These are phyloP conservation scores for Austrolebias charrua DNA, from an alignment of 2,797 vertebrate species.

Conservation along the genomic window DNA sequence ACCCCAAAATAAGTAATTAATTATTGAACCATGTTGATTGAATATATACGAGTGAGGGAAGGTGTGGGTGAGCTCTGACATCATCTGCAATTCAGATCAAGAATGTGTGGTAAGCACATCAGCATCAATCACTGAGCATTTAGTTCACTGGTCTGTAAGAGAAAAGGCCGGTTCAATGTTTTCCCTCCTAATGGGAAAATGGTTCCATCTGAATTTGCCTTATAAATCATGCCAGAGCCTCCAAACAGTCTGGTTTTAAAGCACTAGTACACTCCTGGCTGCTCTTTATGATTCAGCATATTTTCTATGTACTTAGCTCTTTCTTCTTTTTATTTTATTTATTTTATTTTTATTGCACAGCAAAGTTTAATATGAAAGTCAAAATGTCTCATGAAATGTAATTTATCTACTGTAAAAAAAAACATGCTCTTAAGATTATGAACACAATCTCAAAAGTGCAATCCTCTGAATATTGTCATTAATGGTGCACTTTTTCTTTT, in stretches of 20 bases:
- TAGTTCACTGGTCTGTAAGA: slow-evolving; percentile 60
- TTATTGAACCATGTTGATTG: slow-evolving; percentile 31
- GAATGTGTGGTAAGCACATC: slow-evolving; percentile 55
- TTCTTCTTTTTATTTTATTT: slow-evolving; percentile 10
- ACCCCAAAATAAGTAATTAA: slow-evolving; percentile 37
- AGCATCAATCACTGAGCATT: slow-evolving; percentile 67
- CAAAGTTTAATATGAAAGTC: slow-evolving; percentile 25
- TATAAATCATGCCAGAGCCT: slow-evolving; percentile 67
- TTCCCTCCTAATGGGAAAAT: slow-evolving; percentile 72
- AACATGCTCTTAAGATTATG: slow-evolving; percentile 15
- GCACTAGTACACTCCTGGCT: slow-evolving; percentile 20
- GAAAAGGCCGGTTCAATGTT: slow-evolving; percentile 61
- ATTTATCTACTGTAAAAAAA: slow-evolving; percentile 20
- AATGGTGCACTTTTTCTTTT: not conserved
- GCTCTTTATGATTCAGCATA: slow-evolving; percentile 49
- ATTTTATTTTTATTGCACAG: slow-evolving; percentile 28
- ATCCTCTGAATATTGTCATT: not conserved
- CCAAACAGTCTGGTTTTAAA: slow-evolving; percentile 55
- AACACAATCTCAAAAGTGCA: slow-evolving; percentile 5
- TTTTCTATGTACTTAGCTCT: slow-evolving; percentile 31
- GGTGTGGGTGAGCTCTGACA: slow-evolving; percentile 33
- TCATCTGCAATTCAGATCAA: slow-evolving; percentile 63
- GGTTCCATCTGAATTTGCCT: slow-evolving; percentile 66
- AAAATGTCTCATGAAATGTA: slow-evolving; percentile 21
- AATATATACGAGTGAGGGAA: slow-evolving; percentile 34